Conservation (phyloP, 2,113 vertebrate genomes). For the Rhinolophus ferrumequinum region DNA sequence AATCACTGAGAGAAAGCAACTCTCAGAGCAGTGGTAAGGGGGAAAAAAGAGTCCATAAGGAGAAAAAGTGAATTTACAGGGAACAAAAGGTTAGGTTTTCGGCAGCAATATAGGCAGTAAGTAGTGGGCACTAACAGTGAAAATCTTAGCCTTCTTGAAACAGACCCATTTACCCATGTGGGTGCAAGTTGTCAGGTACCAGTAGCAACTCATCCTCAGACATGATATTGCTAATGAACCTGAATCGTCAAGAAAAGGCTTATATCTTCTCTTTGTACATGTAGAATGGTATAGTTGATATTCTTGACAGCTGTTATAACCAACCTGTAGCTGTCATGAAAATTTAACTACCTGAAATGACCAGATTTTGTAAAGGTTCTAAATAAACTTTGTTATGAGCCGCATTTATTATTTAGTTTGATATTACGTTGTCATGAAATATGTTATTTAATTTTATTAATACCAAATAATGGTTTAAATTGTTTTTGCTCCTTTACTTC, state of each 20-base stretch:
- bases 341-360: not conserved
- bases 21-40: not conserved
- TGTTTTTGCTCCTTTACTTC: constrained; percentile 23
- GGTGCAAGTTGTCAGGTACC: not conserved
- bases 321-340: constrained; percentile 17
- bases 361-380: not conserved
- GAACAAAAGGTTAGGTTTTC: not conserved
- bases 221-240: not conserved
- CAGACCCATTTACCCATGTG: not conserved
- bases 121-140: not conserved
- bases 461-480: constrained; percentile 10
- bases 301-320: constrained; percentile 11
- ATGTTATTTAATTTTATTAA: constrained; percentile 49
- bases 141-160: constrained; percentile 1
- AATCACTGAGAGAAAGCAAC: not conserved
- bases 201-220: not conserved
- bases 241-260: not conserved
- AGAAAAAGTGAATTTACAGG: constrained; percentile 34
- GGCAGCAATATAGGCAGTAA: not conserved
- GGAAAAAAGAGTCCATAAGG: not conserved
- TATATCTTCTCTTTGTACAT: not conserved
- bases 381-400: constrained; percentile 9
- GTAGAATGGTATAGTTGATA: not conserved
- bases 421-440: constrained; percentile 20
- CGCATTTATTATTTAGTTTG: constrained; percentile 22